Percentiles rank a stretch among this genome's conserved stretches.
These are phyloP conservation scores for Syngnathus floridae DNA, from an alignment of 2,113 vertebrate genomes.

Conservation along the genomic window DNA sequence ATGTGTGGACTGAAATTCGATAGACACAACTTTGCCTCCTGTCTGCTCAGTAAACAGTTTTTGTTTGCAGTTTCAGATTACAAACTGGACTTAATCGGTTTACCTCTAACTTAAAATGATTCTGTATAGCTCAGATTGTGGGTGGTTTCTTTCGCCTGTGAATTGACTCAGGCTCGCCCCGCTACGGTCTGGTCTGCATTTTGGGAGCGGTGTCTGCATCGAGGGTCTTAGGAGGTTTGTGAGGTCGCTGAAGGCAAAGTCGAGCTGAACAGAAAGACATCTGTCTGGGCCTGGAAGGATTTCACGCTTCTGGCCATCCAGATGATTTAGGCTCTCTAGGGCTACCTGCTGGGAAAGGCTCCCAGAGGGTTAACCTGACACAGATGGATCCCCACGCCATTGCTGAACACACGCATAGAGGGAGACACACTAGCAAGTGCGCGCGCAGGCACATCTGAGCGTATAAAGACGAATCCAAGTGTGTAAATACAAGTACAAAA, in stretches of 20 bases:
- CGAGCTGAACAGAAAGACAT: conserved; percentile 70
- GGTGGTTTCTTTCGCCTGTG: background rate
- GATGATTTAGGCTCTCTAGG: conserved; percentile 86
- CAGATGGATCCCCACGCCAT: conserved; percentile 68
- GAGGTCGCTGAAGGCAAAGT: conserved; percentile 45
- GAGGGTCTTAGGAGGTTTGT: conserved; percentile 48
- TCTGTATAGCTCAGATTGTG: background rate
- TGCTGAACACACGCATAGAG: conserved; percentile 57
- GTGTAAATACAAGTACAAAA: conserved; percentile 30
- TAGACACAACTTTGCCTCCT: background rate
- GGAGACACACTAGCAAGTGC: conserved; percentile 3
- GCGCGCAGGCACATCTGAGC: conserved; percentile 20
- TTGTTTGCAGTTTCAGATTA: background rate
- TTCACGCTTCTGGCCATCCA: conserved; percentile 86
- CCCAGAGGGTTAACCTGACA: conserved; percentile 76
- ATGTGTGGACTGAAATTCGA: background rate
- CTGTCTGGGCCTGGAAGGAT: conserved; percentile 80
- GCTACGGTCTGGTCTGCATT: conserved; percentile 56
- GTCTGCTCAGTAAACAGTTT: background rate
- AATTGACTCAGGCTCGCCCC: conserved; percentile 28
- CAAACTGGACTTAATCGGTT: background rate
- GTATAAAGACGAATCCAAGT: conserved; percentile 41
- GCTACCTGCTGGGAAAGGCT: conserved; percentile 83
- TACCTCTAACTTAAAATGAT: background rate
- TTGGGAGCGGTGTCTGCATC: conserved; percentile 23